Percentiles rank a stretch among this genome's conserved stretches.
These are phyloP conservation scores for Holacanthus passer DNA, from an alignment of 2,113 vertebrate species.

Conservation along the genomic window DNA sequence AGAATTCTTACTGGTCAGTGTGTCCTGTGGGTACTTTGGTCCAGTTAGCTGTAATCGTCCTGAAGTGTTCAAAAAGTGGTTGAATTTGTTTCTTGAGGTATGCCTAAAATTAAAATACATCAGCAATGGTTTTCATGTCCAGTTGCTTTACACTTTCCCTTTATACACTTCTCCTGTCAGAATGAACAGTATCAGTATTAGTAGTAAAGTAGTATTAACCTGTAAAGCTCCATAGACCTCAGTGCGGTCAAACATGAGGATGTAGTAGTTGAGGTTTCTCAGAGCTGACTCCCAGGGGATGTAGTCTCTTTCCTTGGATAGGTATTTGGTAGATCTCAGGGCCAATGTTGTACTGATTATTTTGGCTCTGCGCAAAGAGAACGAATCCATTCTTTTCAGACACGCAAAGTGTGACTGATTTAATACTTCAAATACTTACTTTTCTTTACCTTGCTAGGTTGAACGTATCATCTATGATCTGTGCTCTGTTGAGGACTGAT, in stretches of 20 bases:
- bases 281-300: constrained; percentile 92
- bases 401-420: not conserved
- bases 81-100: constrained; percentile 88
- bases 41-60: constrained; percentile 75
- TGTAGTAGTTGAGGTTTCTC: constrained; percentile 87
- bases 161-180: not conserved
- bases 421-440: not conserved
- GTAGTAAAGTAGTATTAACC: constrained; percentile 75
- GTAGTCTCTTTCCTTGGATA: constrained; percentile 83
- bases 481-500: constrained; percentile 91
- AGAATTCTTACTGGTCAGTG: constrained; percentile 88
- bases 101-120: constrained; percentile 73
- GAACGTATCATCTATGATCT: constrained; percentile 93
- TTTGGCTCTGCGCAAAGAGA: constrained; percentile 82
- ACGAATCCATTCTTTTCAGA: not conserved
- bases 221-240: constrained; percentile 89
- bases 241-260: constrained; percentile 92
- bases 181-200: not conserved
- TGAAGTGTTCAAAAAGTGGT: constrained; percentile 87
- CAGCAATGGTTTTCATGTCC: not conserved
- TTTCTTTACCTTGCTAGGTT: constrained; percentile 90
- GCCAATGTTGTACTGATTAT: constrained; percentile 82
- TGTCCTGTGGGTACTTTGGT: constrained; percentile 40
- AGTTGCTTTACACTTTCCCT: not conserved
- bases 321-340: constrained; percentile 88